phyloP scores from a whole-genome alignment of 53 echinoderm and acorn worm genomes.

The Apostichopus leukothele region DNA sequence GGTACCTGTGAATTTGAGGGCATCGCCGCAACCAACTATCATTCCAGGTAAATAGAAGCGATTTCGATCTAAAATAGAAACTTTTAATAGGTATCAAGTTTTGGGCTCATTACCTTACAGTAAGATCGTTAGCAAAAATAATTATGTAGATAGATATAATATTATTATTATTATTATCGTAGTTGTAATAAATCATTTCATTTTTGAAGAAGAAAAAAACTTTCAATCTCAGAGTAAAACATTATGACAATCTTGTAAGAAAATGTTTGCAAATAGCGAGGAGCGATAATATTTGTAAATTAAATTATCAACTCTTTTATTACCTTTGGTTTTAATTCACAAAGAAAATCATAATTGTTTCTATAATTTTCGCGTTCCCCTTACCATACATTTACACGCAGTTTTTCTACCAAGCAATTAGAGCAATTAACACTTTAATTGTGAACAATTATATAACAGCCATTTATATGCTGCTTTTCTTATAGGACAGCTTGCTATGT shows the following conservation, averaged over 20 bases:
- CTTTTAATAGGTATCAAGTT: not conserved
- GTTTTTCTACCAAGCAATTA: too few species aligned
- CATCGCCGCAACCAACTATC: slow-evolving; percentile 57
- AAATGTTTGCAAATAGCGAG: not conserved
- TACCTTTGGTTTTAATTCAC: too few species aligned
- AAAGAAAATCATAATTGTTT: too few species aligned
- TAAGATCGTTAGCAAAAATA: not conserved
- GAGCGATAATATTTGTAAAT: not conserved
- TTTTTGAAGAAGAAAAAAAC: too few species aligned
- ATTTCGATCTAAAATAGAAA: not conserved
- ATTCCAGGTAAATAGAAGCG: slow-evolving; percentile 64
- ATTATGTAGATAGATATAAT: not conserved
- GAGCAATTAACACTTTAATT: too few species aligned
- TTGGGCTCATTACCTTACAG: not conserved
- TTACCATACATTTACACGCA: too few species aligned
- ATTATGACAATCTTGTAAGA: not conserved
- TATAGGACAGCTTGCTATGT: too few species aligned
- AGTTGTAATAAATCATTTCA: too few species aligned
- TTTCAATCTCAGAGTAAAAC: not conserved
- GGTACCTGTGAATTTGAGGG: slow-evolving; percentile 43
- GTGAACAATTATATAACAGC: too few species aligned
- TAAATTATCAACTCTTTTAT: not conserved
- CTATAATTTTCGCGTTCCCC: too few species aligned
- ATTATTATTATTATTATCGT: not conserved
- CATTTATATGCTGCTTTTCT: too few species aligned